A percentile compares a stretch with the other conserved stretches of the same genome.
These are phyloP conservation scores for Spilogale gracilis DNA, from an alignment of 2,113 vertebrate species.

Conservation along the genomic window DNA sequence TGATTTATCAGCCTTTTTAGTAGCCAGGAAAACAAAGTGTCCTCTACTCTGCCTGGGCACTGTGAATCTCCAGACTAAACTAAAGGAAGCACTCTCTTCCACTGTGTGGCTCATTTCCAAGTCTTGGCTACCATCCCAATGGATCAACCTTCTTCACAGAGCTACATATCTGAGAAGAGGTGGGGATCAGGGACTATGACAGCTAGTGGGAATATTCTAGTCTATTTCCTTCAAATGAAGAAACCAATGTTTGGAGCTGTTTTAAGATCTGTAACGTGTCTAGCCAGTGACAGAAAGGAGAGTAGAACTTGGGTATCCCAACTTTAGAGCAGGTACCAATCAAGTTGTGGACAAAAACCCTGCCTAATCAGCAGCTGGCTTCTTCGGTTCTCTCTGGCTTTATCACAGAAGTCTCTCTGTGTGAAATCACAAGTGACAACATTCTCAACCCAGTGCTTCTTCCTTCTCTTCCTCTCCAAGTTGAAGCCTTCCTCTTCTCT, in stretches of 20 bases:
- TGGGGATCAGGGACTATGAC: neutral
- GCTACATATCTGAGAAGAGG: neutral
- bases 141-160: conserved; percentile 45
- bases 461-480: neutral
- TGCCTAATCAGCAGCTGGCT: neutral
- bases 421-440: neutral
- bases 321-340: neutral
- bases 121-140: conserved; percentile 35
- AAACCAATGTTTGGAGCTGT: neutral
- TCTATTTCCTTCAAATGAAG: conserved; percentile 22
- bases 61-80: conserved; percentile 51
- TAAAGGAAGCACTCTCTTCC: conserved; percentile 53
- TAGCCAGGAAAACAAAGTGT: conserved; percentile 46
- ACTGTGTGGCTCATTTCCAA: conserved; percentile 46
- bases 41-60: conserved; percentile 30
- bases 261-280: neutral
- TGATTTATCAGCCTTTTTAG: conserved; percentile 51
- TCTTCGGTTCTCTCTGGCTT: neutral
- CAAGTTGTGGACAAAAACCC: neutral
- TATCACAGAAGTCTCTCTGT: neutral
- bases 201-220: conserved; percentile 27
- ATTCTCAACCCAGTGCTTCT: neutral
- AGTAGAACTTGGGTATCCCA: neutral
- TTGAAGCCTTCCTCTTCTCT: neutral
- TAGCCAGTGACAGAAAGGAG: neutral